Conservation (phyloP, 2,113 vertebrate genomes). For the Microtus montanus region DNA sequence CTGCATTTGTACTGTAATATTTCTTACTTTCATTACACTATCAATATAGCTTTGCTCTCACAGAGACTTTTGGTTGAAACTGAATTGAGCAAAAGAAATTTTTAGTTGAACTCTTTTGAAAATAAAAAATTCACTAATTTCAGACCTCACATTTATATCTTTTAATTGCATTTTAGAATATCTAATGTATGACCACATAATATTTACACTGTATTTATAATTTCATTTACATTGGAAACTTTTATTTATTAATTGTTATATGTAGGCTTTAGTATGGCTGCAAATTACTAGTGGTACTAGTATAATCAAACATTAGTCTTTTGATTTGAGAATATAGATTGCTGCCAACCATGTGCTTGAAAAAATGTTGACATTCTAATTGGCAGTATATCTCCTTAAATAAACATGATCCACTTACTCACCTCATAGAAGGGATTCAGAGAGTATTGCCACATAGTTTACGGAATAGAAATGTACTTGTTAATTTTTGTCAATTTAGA, state of each 20-base stretch:
- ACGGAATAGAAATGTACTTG: not conserved
- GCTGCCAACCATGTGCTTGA: not conserved
- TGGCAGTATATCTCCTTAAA: not conserved
- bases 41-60: not conserved
- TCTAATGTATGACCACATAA: not conserved
- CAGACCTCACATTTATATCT: not conserved
- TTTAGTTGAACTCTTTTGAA: slow-evolving; percentile 15
- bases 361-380: not conserved
- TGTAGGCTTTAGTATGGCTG: not conserved
- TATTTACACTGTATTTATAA: not conserved
- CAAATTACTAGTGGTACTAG: not conserved
- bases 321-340: slow-evolving; percentile 36
- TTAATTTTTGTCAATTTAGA: slow-evolving; percentile 41
- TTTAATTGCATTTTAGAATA: slow-evolving; percentile 45
- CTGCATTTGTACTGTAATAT: not conserved
- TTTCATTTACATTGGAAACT: not conserved
- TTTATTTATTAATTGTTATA: not conserved
- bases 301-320: not conserved
- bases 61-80: slow-evolving; percentile 35
- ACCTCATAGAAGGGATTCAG: not conserved
- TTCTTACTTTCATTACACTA: not conserved
- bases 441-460: slow-evolving; percentile 5
- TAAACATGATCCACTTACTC: not conserved
- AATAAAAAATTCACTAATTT: slow-evolving; percentile 24
- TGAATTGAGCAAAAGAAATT: not conserved